These are phyloP conservation scores for Myotis daubentonii DNA, from an alignment of 2,797 vertebrate genomes.

Conservation along the genomic window DNA sequence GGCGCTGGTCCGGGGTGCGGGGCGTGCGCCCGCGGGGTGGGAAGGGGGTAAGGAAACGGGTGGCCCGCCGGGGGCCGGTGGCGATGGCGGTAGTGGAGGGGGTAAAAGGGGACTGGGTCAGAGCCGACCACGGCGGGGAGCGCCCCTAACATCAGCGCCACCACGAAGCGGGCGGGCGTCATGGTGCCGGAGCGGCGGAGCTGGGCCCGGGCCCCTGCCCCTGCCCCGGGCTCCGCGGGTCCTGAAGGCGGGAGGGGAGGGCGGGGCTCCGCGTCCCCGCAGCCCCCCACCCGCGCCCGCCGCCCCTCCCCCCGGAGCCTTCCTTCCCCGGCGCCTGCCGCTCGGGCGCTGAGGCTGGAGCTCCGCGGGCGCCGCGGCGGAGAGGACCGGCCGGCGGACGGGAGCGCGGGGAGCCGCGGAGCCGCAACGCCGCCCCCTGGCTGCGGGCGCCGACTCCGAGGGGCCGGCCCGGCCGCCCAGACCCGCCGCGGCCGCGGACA, in stretches of 20 bases:
- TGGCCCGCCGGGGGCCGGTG: not conserved
- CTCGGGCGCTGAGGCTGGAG: not conserved
- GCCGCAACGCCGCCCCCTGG: constrained; percentile 14
- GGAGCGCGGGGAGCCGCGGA: not conserved
- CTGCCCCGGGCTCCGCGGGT: constrained; percentile 52
- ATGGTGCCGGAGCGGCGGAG: constrained; percentile 81
- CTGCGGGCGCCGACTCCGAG: not conserved
- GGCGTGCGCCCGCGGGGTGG: not conserved
- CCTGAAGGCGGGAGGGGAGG: constrained; percentile 74
- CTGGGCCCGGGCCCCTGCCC: constrained; percentile 77
- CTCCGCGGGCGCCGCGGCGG: not conserved
- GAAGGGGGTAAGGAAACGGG: not conserved
- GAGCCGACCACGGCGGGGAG: constrained; percentile 58
- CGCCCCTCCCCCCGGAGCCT: not conserved
- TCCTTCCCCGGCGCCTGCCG: not conserved
- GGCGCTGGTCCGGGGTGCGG: not conserved
- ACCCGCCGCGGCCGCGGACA: not conserved
- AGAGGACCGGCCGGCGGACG: not conserved
- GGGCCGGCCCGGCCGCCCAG: not conserved
- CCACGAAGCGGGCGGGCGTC: constrained; percentile 74
- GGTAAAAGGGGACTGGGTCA: constrained; percentile 50
- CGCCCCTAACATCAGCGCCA: constrained; percentile 78
- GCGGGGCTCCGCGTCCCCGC: constrained; percentile 80
- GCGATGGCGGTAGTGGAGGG: not conserved
- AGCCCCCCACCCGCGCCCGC: constrained; percentile 54